phyloP scores from a whole-genome alignment of 2,113 vertebrate genomes.

The Microtus ochrogaster region DNA sequence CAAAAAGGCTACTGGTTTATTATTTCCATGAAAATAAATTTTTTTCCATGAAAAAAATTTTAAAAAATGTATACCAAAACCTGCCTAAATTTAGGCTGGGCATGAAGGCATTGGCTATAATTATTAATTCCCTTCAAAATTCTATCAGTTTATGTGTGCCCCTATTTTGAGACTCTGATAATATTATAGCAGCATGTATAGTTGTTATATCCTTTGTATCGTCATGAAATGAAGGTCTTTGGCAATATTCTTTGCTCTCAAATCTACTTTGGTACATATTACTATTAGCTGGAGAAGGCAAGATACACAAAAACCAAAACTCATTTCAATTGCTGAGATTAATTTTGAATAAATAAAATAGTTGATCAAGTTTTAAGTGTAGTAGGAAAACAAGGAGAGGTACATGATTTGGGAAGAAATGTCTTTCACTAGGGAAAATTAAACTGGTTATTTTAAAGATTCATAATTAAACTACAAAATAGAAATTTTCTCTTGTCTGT shows the following conservation, averaged over 20 bases:
- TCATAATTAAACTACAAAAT: not conserved
- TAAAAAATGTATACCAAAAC: not conserved
- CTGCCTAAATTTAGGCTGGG: not conserved
- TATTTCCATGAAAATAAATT: not conserved
- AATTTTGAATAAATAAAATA: constrained; percentile 41
- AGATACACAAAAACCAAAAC: not conserved
- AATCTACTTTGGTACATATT: constrained; percentile 26
- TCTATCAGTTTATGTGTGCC: constrained; percentile 1
- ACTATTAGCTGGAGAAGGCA: constrained; percentile 1
- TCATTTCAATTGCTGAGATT: constrained; percentile 17
- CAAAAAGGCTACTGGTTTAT: not conserved
- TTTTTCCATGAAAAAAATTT: not conserved
- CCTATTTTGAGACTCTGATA: not conserved
- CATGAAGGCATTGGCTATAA: not conserved
- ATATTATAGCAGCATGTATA: constrained; percentile 16
- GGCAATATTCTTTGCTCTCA: constrained; percentile 2
- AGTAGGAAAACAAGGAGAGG: not conserved
- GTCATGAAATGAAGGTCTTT: not conserved
- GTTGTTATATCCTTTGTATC: not conserved
- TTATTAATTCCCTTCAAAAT: not conserved
- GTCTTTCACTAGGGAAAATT: constrained; percentile 32
- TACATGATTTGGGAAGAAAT: constrained; percentile 46
- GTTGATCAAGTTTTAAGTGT: not conserved
- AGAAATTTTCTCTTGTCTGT: not conserved
- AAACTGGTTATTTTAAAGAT: constrained; percentile 56